Evolutionary conservation across 2,797 vertebrate species (phyloP), one percentile per base, ranked within the genome.

Genomic region (Apogon hyalosoma): DNA sequence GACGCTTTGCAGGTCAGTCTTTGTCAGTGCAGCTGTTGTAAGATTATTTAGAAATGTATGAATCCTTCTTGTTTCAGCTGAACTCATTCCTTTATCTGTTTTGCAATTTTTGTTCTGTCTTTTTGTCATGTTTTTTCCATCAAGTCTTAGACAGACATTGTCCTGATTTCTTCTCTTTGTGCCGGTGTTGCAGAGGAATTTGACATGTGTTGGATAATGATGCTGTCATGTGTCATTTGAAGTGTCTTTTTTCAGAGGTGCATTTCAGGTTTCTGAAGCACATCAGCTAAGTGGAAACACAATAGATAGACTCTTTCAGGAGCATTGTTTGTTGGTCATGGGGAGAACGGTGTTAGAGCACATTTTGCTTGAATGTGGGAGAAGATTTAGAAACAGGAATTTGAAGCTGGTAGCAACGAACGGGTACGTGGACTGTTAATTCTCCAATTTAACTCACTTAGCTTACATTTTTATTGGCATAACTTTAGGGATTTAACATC

Each of bases 141-240:
- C 0, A 28, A 42, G 55, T 33, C 4, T 6, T 41, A 1, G n/a
- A 53, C 61, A 6, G 42, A 15, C 40, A 5, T 16, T 14, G 33
- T 14, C 41, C 52, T 2, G n/a, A 40, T 54, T 54, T 11, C 39
- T 16, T 67, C 42, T 33, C 39, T 6, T 18, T 12, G 2, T 9
- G 31, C 1, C 3, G 36, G 2, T 48, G 40, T 40, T 51, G 13
- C 24, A 5, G 14, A 40, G 33, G 15, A 53, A 38, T 48, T 48
- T 52, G 64, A 59, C 42, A 15, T 46, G 11, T 16, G 50, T 28
- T 15, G 24, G 61, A 9, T 3, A 48, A 51, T 58, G 80, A 67
- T n/a, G 66, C 11, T 0, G 12, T 52, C 63, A 48, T 1, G 13
- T 73, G 62, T 63, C 41, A 36, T 53, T n/a, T 28, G 7, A 6